Conservation (phyloP, 2,113 vertebrate species). For the Myotis brandtii region DNA sequence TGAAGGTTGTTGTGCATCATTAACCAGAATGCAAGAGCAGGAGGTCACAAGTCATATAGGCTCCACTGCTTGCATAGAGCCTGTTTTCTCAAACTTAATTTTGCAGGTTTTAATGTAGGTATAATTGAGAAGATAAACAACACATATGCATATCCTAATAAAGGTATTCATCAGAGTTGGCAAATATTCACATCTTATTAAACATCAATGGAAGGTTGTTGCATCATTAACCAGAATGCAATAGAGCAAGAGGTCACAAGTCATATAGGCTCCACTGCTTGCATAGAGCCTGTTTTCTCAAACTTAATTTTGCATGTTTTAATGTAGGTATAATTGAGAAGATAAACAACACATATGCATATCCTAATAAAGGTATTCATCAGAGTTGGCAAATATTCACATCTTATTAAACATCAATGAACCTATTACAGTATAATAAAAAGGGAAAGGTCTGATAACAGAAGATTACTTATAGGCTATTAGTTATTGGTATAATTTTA, state of each 20-base stretch:
- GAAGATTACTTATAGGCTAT: constrained; percentile 79
- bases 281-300: not conserved
- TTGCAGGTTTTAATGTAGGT: not conserved
- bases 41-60: constrained; percentile 42
- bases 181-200: too few species aligned
- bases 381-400: constrained; percentile 61
- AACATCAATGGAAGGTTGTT: constrained; percentile 51
- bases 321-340: constrained; percentile 27
- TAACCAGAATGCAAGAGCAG: constrained; percentile 15
- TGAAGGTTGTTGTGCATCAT: constrained; percentile 46
- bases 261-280: not conserved
- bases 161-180: too few species aligned
- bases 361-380: constrained; percentile 60
- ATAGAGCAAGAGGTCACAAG: constrained; percentile 56
- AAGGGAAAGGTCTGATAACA: constrained; percentile 65
- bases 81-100: constrained; percentile 1
- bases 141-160: too few species aligned
- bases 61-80: not conserved
- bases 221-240: constrained; percentile 10
- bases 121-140: constrained; percentile 58
- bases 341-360: constrained; percentile 55
- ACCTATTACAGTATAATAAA: constrained; percentile 72
- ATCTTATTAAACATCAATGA: constrained; percentile 69
- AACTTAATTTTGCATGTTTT: not conserved
- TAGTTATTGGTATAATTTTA: constrained; percentile 75